Percentiles rank a stretch among this genome's conserved stretches.
Evolutionary conservation across 2,797 vertebrate species (phyloP).

Genomic region (Etheostoma nigrum): DNA sequence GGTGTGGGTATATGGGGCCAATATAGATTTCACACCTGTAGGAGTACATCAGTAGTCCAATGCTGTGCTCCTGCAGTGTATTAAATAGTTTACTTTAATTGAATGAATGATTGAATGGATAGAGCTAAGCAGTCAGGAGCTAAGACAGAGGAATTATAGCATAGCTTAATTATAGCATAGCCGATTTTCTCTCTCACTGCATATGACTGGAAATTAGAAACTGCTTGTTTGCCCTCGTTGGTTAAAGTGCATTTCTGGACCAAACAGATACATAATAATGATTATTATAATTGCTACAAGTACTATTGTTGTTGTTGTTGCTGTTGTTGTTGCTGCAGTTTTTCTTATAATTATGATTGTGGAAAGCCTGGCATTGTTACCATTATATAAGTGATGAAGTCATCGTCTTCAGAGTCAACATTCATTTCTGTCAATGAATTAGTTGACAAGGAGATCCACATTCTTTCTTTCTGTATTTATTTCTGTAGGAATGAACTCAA

Average conservation of each 20-base stretch:
- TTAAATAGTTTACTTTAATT: slow-evolving; percentile 48
- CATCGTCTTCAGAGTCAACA: slow-evolving; percentile 24
- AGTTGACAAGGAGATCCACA: not conserved
- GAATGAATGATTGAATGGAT: slow-evolving; percentile 45
- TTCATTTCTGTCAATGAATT: slow-evolving; percentile 26
- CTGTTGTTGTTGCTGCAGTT: slow-evolving; percentile 11
- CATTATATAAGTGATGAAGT: slow-evolving; percentile 36
- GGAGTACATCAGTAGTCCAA: slow-evolving; percentile 24
- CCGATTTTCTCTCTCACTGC: slow-evolving; percentile 39
- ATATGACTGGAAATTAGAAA: slow-evolving; percentile 38
- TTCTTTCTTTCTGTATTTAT: not conserved
- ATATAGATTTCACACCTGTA: slow-evolving; percentile 36
- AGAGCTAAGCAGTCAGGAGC: slow-evolving; percentile 22
- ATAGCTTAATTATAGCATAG: slow-evolving; percentile 25
- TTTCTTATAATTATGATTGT: slow-evolving; percentile 21
- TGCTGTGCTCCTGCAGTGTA: slow-evolving; percentile 8
- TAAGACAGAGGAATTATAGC: slow-evolving; percentile 36
- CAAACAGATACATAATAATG: slow-evolving; percentile 46
- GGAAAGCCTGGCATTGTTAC: slow-evolving; percentile 31
- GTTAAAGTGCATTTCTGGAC: slow-evolving; percentile 32
- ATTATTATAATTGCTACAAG: slow-evolving; percentile 18
- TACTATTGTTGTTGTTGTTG: slow-evolving; percentile 5
- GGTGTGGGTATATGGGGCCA: slow-evolving; percentile 17
- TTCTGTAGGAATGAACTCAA: not conserved
- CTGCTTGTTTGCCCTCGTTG: not conserved